Evolutionary conservation across 35 echinoderm and acorn worm species (phyloP).

Genomic region (Ophiothrix spiculata): DNA sequence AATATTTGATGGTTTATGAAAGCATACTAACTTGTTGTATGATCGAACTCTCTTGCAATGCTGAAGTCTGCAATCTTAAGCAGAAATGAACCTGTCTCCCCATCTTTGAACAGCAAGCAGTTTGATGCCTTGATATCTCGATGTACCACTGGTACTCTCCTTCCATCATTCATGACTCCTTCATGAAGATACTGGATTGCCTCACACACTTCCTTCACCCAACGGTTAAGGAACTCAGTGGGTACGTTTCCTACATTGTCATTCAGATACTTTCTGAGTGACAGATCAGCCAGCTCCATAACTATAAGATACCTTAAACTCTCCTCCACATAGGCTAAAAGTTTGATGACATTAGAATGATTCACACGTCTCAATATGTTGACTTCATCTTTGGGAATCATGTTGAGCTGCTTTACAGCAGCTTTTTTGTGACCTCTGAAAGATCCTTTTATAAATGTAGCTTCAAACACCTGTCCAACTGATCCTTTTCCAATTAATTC

Average conservation of each 20-base stretch:
- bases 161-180: neutral
- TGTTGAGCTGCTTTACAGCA: neutral
- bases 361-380: neutral
- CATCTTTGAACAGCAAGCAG: neutral
- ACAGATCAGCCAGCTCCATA: neutral
- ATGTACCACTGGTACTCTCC: neutral
- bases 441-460: neutral
- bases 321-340: neutral
- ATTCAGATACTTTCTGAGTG: neutral
- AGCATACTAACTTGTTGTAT: neutral
- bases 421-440: neutral
- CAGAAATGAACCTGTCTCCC: too few species aligned
- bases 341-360: neutral
- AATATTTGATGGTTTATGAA: neutral
- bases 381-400: neutral
- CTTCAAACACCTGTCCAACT: neutral
- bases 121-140: neutral
- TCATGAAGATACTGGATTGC: neutral
- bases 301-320: neutral
- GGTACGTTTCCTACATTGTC: neutral
- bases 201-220: neutral
- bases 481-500: too few species aligned
- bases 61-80: neutral
- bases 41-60: neutral
- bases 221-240: neutral